Evolutionary conservation across 2,797 vertebrate species (phyloP), one percentile per base, ranked within the genome.

Genomic region (Channa striata): DNA sequence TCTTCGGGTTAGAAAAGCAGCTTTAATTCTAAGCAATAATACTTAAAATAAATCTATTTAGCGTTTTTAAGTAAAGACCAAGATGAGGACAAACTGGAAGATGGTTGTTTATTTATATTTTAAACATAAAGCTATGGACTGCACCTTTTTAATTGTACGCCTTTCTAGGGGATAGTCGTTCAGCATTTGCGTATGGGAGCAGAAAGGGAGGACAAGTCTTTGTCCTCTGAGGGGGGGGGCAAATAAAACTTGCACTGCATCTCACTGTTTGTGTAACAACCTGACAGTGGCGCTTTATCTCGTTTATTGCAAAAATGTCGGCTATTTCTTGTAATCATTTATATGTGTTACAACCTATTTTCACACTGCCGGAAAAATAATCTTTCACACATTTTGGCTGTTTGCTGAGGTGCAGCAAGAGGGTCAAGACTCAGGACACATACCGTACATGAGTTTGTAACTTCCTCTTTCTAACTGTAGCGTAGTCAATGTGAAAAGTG

Each of bases 391-490:
- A n/a, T 74, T 70, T n/a, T 12, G 53, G 53, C 51, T 80, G 54
- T 73, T 34, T 80, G 76, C 68, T 76, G 40, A 76, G 83, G 70
- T 82, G 78, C 78, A 81, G 72, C 49, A 10, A 80, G 59, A 74
- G 46, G 89, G 82, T 86, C 86, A 88, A 84, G 75, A 78, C 68
- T 86, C 83, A 86, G 85, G 89, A 84, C 60, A 67, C 59, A 76
- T 11, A 59, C 70, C 59, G 74, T 11, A 59, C 70, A 68, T 54
- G 63, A 69, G 66, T 71, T 77, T 73, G 69, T 40, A 69, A 84
- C 82, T 89, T 91, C 89, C 85, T 89, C 80, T 89, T 88, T 85
- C 74, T 62, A 75, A 56, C 84, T 85, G 78, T 54, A 60, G 78
- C 77, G 72, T 72, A 87, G 84, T 87, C 85, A 77, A 85, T 20